Evolutionary conservation across 2,113 vertebrate species (phyloP), one percentile per base, ranked within the genome.

Genomic region (Prunella fulvescens): DNA sequence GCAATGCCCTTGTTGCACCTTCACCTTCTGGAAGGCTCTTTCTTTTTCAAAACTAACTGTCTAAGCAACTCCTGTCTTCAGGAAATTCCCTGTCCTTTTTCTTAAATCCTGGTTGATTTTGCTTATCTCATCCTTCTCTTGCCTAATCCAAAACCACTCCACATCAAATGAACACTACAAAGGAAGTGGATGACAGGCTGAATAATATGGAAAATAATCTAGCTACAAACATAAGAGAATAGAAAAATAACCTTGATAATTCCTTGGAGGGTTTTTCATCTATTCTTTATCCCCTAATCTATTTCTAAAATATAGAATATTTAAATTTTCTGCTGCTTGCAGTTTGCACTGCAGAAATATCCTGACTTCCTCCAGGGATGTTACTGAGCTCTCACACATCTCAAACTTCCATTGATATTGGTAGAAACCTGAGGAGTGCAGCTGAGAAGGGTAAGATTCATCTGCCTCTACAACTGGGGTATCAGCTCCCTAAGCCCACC

Each of bases 1-100:
- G 50, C 64, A 35, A 3, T 6, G 35, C 5, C 2, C 0, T 3
- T 47, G 6, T 2, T 70, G 67, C n/a, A 81, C 70, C 19, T 9
- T 57, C 39, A 26, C n/a, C 37, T 80, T 69, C 58, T 44, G 10
- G 25, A 91, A 66, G 5, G 14, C 14, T 64, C 28, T 65, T 39
- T 57, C 20, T 26, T 79, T 79, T 48, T 37, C 45, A 86, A 22
- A 94, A 42, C 6, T 37, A 33, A 31, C 26, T 80, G 18, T 18
- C 13, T 22, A 37, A 92, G 20, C 17, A 74, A 3, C 4, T 13
- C 50, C 17, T 53, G 8, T n/a, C 20, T 56, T 84, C 26, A 64
- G 48, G 40, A 82, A 74, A 69, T 72, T 69, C 22, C 67, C 50
- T n/a, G 6, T 40, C 16, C 25, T 62, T 62, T 80, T 47, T 51